Base-by-base conservation (phyloP, 2,888 invertebrate species). In the Dione juno region DNA sequence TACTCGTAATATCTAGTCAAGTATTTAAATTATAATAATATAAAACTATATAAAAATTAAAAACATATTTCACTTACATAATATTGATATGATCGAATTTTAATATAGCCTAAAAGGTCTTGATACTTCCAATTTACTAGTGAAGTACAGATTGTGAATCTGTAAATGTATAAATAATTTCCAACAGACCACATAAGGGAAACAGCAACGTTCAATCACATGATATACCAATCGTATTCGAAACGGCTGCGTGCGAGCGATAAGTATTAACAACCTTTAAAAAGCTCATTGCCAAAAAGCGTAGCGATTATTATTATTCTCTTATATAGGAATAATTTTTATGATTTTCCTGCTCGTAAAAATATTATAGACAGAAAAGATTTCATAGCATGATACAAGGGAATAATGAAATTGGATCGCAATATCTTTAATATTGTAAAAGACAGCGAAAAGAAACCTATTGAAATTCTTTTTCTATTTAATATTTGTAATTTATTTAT, bases 221-320 rank as follows among this genome's bases (percentile, higher is more conserved):
- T 68, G 65, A 70, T 74, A 74, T 69, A 69, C 58, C 52, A 69
- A 72, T 74, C 65, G 54, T 63, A 68, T 66, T 66, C 57, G 66
- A 66, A 74, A 69, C 67, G 67, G 61, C 74, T 71, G 73, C 69
- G 72, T 70, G 68, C 68, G 73, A 50, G 64, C 73, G 74, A 74
- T 74, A 74, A 74, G 69, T 74, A 71, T 75, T 74, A 72, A 75
- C 67, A 69, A 67, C 67, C 66, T 65, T 74, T 70, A 67, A 75
- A 74, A 70, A 74, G 70, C 72, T 65, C 72, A 69, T 75, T 74
- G 74, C 63, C 72, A 67, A 74, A 74, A 75, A 68, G 70, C 72
- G 65, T 67, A 68, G 69, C n/a, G 35, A 73, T 69, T 57, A 71
- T 70, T 71, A 67, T 68, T 71, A 53, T 67, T 37, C 71, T 43